A percentile compares a stretch with the other conserved stretches of the same genome.
Evolutionary conservation across 1,140 invertebrate genomes (phyloP).

Genomic region (Papilio xuthus): DNA sequence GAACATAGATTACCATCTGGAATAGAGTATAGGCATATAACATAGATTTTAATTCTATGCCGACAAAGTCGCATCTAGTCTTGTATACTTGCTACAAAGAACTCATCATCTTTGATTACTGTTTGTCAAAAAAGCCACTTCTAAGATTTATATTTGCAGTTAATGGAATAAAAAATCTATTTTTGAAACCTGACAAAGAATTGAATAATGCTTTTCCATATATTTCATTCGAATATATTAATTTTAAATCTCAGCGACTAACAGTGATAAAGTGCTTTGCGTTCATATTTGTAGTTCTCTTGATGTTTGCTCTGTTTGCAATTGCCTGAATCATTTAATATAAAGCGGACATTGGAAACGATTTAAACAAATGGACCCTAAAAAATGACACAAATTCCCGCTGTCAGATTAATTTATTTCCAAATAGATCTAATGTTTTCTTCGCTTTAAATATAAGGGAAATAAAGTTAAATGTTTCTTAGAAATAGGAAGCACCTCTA

Average conservation of each 20-base stretch:
- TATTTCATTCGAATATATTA: background rate
- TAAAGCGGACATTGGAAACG: background rate
- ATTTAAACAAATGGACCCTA: background rate
- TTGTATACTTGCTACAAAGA: too few relatives aligned
- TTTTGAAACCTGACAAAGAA: too few relatives aligned
- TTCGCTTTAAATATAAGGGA: background rate
- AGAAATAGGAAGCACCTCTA: background rate
- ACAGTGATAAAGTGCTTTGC: background rate
- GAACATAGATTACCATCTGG: too few relatives aligned
- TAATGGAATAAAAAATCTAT: too few relatives aligned
- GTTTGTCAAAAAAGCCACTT: too few relatives aligned
- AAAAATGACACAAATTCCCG: background rate
- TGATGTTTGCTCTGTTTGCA: background rate
- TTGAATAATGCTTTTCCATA: background rate
- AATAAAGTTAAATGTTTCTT: background rate
- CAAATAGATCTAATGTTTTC: background rate
- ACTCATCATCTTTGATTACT: too few relatives aligned
- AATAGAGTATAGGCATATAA: too few relatives aligned
- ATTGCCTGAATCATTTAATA: background rate
- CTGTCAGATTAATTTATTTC: background rate
- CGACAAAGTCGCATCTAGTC: too few relatives aligned
- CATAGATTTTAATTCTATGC: too few relatives aligned
- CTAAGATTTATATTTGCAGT: too few relatives aligned
- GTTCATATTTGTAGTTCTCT: background rate
- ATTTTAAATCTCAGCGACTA: background rate